phyloP scores from a whole-genome alignment of 2,888 invertebrate species.

The Melanargia galathea region DNA sequence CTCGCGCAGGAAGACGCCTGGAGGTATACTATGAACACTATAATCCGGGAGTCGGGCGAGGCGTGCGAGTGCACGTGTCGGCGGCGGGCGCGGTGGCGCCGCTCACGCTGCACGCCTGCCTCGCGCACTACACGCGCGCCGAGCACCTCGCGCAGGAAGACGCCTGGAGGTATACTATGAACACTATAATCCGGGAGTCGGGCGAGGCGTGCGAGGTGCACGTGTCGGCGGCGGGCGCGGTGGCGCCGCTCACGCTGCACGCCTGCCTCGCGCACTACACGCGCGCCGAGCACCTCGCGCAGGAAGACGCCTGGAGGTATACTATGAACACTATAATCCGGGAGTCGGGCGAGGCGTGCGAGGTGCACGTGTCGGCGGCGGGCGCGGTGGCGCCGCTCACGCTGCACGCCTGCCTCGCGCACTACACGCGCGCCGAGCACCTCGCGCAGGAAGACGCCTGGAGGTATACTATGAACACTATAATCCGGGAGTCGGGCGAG shows the following conservation, averaged over 20 bases:
- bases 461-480: too few relatives aligned
- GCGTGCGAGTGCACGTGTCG: constrained; percentile 91
- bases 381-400: constrained; percentile 86
- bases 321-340: too few relatives aligned
- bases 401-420: constrained; percentile 95
- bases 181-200: too few relatives aligned
- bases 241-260: constrained; percentile 91
- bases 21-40: too few relatives aligned
- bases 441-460: constrained; percentile 96
- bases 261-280: constrained; percentile 96
- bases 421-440: constrained; percentile 93
- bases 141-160: constrained; percentile 95
- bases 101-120: constrained; percentile 95
- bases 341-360: constrained; percentile 82
- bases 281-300: constrained; percentile 91
- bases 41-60: constrained; percentile 71
- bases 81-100: constrained; percentile 78
- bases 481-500: constrained; percentile 71
- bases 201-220: constrained; percentile 88
- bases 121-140: constrained; percentile 93
- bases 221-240: constrained; percentile 80
- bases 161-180: constrained; percentile 95
- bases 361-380: constrained; percentile 88
- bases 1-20: constrained; percentile 96
- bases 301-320: constrained; percentile 96